Base-by-base conservation (phyloP, 2,888 invertebrate genomes). In the Ornithoptera priamus region DNA sequence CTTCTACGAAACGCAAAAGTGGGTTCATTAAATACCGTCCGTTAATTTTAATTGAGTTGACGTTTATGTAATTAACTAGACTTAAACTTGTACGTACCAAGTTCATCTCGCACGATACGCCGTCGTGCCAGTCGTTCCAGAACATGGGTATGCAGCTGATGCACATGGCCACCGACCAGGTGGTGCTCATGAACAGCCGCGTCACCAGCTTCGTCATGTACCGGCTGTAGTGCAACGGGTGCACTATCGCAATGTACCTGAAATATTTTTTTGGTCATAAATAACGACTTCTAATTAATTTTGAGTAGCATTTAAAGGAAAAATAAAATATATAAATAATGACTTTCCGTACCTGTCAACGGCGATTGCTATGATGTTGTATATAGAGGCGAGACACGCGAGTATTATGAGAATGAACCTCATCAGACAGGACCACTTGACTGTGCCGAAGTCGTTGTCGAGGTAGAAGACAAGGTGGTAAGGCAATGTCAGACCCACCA, bases 401-500 rank as follows among this genome's bases (percentile, higher is more conserved):
- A 96, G 93, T 75, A 95, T 94, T 74, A 96, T 95, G 67, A 96
- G 90, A 68, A 96, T 95, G 87, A 96, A 97, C 76, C 96, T 90
- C 81, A 96, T 89, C 63, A 97, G 83, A 78, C 97, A 97, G 30
- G 94, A 94, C 80, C 89, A 91, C 76, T 95, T 94, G 75, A 93
- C 91, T 62, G 88, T 86, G 56, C 95, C 95, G 76, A 96, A 92
- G 71, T 93, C 90, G 8, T 91, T 90, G 77, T 94, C 91, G 74
- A 96, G 84, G 85, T 96, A 96, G 87, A 97, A 97, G 62, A 95
- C 94, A 79, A 96, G 93, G 83, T 97, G 96, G 86, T 96, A 97
- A 22, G 96, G 96, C 77, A 97, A 87, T 50, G 95, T 95, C 56
- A 96, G 86, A 6, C 96, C 97, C 68, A 97, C 96, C 86, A 96